phyloP scores from a whole-genome alignment of 2,888 invertebrate genomes.

The Flabesymbios commensalis region DNA sequence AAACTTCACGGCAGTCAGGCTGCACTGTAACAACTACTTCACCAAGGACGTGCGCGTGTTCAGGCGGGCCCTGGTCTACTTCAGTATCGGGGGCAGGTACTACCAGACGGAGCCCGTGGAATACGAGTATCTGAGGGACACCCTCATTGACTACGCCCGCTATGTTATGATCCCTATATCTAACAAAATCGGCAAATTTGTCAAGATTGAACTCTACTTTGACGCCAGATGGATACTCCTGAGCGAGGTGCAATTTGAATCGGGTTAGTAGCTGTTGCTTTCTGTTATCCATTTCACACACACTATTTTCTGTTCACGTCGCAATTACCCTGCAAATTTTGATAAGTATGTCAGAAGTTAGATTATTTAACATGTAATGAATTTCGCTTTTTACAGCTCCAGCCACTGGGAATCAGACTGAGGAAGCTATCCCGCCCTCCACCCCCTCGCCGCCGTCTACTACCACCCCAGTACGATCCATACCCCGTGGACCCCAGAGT shows the following conservation, averaged over 20 bases:
- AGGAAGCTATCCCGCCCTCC: no score
- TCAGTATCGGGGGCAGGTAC: slow-evolving; percentile 75
- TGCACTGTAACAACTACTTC: slow-evolving; percentile 85
- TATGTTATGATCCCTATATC: slow-evolving; percentile 82
- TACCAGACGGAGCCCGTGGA: slow-evolving; percentile 78
- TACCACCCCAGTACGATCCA: no score
- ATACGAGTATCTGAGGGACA: slow-evolving; percentile 69
- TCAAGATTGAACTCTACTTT: slow-evolving; percentile 76
- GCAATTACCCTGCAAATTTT: no score
- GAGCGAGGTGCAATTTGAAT: slow-evolving; percentile 85
- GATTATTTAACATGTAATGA: no score
- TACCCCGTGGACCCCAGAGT: no score
- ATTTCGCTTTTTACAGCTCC: background rate
- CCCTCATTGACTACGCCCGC: slow-evolving; percentile 78
- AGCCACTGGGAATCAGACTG: background rate
- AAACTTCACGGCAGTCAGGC: slow-evolving; percentile 82
- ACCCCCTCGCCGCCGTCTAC: no score
- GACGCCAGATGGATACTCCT: slow-evolving; percentile 87
- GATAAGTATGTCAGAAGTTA: no score
- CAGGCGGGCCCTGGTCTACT: slow-evolving; percentile 76
- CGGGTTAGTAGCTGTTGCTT: no score
- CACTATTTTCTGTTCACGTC: no score
- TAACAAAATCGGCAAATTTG: slow-evolving; percentile 79
- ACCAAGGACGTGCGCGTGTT: slow-evolving; percentile 84
- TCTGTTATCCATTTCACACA: no score